Evolutionary conservation across 2,888 invertebrate species (phyloP), one percentile per base, ranked within the genome.

Genomic region (Thysanoteuthis rhombus): DNA sequence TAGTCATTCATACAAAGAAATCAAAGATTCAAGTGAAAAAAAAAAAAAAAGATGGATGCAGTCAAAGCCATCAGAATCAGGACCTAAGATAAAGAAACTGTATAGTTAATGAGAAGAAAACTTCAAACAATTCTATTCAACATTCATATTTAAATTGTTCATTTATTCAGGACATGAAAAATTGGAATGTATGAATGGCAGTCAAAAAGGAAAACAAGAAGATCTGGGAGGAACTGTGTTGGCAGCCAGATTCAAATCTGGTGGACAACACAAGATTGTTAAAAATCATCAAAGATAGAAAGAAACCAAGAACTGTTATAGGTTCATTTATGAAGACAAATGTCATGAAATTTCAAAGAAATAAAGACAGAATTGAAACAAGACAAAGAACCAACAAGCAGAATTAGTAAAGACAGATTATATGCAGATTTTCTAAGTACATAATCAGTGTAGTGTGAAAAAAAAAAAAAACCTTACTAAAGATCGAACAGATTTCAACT

Each of bases 241-340:
- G 99, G 98, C 95, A 98, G 98, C 96, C 98, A 36, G n/a, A 75
- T n/a, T 75, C 75, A 75, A 12, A 16, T n/a, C 75, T 36, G 75
- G 36, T 58, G 32, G 32, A 25, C 58, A 28, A 58, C 32, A 58
- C 0, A 58, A 58, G 10, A 58, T 2, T 28, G 58, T 58, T 75
- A 75, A 25, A 75, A 75, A 1, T 75, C 12, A 36, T 75, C 75
- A 75, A 12, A 19, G 75, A 75, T n/a, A n/a, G n/a, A 75, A 75
- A 36, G 75, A 75, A 75, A 75, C 52, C 52, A 75, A 75, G 16
- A 36, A n/a, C 75, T 52, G 1, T 6, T 16, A 75, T n/a, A 75
- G n/a, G 12, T 3, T 75, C 36, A 75, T 16, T 12, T 75, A n/a
- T 32, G 25, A 75, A n/a, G 75, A 75, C 10, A 75, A 75, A 75